Conservation (phyloP, 35 echinoderm and acorn worm species). For the Hemicentrotus pulcherrimus region DNA sequence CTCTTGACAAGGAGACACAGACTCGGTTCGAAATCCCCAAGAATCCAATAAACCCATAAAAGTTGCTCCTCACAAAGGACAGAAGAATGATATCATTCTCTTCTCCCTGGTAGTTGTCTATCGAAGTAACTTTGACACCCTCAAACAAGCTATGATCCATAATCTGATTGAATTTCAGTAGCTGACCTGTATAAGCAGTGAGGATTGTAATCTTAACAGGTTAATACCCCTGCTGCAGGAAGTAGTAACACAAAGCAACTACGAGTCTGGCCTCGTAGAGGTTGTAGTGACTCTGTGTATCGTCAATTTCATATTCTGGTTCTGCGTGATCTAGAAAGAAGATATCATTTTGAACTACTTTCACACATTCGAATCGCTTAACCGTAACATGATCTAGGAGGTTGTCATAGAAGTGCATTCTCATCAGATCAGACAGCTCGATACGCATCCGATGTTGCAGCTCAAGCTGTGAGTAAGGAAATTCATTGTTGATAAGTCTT, state of each 20-base stretch:
- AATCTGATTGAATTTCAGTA: conserved; percentile 53
- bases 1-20: conserved; percentile 87
- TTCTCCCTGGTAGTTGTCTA: conserved; percentile 86
- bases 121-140: conserved; percentile 64
- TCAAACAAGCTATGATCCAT: conserved; percentile 61
- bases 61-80: conserved; percentile 91
- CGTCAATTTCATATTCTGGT: conserved; percentile 51
- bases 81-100: conserved; percentile 97
- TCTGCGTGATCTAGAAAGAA: conserved; percentile 84
- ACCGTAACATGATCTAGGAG: conserved; percentile 77
- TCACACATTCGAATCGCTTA: conserved; percentile 40
- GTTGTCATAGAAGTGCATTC: conserved; percentile 64
- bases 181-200: conserved; percentile 81
- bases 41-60: conserved; percentile 86
- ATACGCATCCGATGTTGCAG: conserved; percentile 89
- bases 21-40: conserved; percentile 82
- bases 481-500: conserved; percentile 79
- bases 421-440: conserved; percentile 78
- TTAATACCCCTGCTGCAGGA: conserved; percentile 74
- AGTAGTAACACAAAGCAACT: conserved; percentile 71
- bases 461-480: conserved; percentile 62
- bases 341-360: conserved; percentile 67
- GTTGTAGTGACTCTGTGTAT: conserved; percentile 75
- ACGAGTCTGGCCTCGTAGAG: conserved; percentile 70
- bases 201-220: conserved; percentile 72